Base-by-base conservation (phyloP, 2,888 invertebrate species). In the Tenthredo distinguenda region DNA sequence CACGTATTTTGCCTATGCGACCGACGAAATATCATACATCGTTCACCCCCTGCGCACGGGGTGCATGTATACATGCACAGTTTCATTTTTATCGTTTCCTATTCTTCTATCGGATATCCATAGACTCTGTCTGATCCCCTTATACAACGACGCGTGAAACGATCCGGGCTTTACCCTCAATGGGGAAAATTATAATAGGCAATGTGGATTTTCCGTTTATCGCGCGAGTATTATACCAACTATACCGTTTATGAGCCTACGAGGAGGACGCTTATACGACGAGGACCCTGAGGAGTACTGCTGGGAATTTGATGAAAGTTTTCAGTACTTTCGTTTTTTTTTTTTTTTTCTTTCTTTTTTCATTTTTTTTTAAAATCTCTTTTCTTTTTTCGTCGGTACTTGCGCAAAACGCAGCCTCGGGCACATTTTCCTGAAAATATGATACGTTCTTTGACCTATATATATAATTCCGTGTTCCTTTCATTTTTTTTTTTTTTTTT, bases 301-400 rank as follows among this genome's bases (percentile, higher is more conserved):
- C 18, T 37, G 71, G 37, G 37, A 31, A 71, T 71, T 34, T 71
- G 71, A 71, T 10, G 71, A 71, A 71, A 71, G 18, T 37, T 71
- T n/a, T 71, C 37, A 34, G n/a, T 7, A 37, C 71, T 37, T 34
- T 71, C 18, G 7, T 71, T 15, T 18, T 18, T 4, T 0, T 74
- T 43, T 43, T 43, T 4, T 18, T 74, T 43, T 43, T 18, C n/a
- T n/a, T n/a, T n/a, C n/a, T 40, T 74, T 72, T n/a, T 18, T 21
- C 3, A 9, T 26, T 26, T 26, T 55, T 55, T 6, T n/a, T n/a
- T n/a, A n/a, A n/a, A 3, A 18, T 55, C 10, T 4, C 0, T 71
- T 18, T 71, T 15, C 18, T 2, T 71, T 71, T 37, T 18, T 37
- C 37, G 55, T 18, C 18, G 1, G 10, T 47, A n/a, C 26, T 10